These are phyloP conservation scores for Steatornis caripensis DNA, from an alignment of 2,113 vertebrate genomes.

Conservation along the genomic window DNA sequence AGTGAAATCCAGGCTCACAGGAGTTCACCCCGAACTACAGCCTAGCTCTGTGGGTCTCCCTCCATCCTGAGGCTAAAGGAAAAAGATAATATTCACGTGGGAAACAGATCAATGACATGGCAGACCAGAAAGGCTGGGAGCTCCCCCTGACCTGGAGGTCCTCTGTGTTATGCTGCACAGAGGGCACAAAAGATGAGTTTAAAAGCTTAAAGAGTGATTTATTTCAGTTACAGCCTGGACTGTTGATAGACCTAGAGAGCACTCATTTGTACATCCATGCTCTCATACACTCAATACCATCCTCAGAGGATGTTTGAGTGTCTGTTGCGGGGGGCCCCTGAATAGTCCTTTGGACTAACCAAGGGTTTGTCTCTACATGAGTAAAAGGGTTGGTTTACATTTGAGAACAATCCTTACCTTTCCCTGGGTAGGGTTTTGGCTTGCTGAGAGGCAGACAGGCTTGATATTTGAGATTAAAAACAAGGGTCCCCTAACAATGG, in stretches of 20 bases:
- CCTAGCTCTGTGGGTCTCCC: neutral
- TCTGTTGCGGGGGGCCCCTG: neutral
- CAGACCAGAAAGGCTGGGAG: neutral
- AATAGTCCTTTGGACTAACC: neutral
- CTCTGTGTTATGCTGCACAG: neutral
- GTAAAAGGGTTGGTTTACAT: neutral
- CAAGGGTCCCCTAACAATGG: neutral
- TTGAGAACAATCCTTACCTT: neutral
- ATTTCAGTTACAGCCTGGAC: neutral
- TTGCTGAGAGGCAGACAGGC: neutral
- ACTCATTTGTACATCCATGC: neutral
- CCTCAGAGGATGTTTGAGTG: neutral
- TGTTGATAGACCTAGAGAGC: neutral
- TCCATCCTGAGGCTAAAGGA: neutral
- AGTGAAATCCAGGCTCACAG: neutral
- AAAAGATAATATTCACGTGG: fast-evolving
- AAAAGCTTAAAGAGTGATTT: neutral
- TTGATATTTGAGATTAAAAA: neutral
- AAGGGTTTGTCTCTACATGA: neutral
- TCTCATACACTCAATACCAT: neutral
- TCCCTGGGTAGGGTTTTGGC: neutral
- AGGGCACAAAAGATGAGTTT: neutral
- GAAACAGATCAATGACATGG: neutral
- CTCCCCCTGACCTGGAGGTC: neutral
- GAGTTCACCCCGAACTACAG: neutral